phyloP scores from a whole-genome alignment of 2,888 invertebrate genomes.

The Himalopsyche japonica region DNA sequence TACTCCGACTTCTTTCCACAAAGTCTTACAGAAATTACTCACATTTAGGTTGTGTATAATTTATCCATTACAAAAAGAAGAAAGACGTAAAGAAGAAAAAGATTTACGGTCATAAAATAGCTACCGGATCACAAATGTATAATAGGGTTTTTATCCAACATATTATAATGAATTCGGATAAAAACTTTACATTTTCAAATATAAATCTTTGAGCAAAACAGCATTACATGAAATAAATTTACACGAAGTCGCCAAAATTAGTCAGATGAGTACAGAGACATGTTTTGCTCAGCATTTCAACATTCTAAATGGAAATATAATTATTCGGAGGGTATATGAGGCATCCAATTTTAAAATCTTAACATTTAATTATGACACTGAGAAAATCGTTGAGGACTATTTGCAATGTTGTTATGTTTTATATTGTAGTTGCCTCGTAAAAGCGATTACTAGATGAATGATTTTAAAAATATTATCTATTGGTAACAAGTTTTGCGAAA shows the following conservation, averaged over 20 bases:
- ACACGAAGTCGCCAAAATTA: background rate
- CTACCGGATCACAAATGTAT: background rate
- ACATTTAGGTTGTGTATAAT: conserved; percentile 19
- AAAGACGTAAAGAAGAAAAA: conserved; percentile 11
- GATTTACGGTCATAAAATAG: background rate
- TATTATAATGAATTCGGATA: background rate
- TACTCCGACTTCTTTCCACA: background rate
- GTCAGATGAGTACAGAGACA: background rate
- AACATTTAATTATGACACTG: no score
- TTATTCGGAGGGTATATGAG: no score
- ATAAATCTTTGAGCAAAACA: background rate
- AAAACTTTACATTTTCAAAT: no score
- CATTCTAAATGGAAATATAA: no score
- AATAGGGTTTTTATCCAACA: background rate
- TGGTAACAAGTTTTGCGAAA: no score
- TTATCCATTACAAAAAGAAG: conserved; percentile 11
- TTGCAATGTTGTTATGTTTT: no score
- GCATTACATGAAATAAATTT: background rate
- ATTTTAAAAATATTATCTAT: no score
- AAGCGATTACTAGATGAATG: no score
- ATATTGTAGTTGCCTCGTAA: no score
- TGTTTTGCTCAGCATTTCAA: background rate
- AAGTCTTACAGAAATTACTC: conserved; percentile 13
- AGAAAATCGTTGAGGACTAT: no score
- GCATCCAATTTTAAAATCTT: no score